Evolutionary conservation across 1,140 invertebrate species (phyloP).

Genomic region (Drepana arcuata): DNA sequence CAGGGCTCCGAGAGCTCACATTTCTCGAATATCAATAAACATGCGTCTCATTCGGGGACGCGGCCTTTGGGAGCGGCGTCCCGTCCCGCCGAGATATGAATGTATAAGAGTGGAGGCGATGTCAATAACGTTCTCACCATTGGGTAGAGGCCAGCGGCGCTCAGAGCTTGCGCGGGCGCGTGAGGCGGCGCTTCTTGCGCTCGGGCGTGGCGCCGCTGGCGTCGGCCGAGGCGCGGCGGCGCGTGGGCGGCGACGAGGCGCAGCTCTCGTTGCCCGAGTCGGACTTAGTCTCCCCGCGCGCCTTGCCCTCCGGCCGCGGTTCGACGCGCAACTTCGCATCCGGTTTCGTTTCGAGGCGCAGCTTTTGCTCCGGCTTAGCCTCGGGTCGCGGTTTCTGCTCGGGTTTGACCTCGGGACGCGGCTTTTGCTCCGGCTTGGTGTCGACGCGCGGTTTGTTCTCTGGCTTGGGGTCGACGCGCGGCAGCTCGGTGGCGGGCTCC

Average conservation of each 20-base stretch:
- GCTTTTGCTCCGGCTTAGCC: conserved; percentile 1
- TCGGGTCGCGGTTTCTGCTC: conserved; percentile 3
- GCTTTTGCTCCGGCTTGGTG: conserved; percentile 7
- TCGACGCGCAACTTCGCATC: conserved; percentile 1
- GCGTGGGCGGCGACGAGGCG: conserved; percentile 23
- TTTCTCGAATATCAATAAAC: too few relatives aligned
- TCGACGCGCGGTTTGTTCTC: conserved; percentile 14
- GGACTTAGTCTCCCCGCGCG: conserved; percentile 6
- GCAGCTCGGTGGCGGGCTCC: conserved; percentile 17
- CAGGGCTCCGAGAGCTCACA: too few relatives aligned
- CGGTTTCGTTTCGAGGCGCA: conserved; percentile 1
- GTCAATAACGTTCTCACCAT: too few relatives aligned
- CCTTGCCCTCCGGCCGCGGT: background rate
- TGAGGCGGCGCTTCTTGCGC: conserved; percentile 57
- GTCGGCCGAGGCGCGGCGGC: conserved; percentile 38
- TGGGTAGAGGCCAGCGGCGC: too few relatives aligned
- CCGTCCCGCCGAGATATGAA: too few relatives aligned
- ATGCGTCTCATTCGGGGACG: too few relatives aligned
- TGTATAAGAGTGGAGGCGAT: too few relatives aligned
- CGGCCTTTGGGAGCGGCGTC: too few relatives aligned
- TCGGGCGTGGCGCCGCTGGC: conserved; percentile 34
- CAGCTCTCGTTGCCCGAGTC: conserved; percentile 17
- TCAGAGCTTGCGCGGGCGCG: conserved; percentile 53
- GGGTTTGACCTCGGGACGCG: conserved; percentile 8
- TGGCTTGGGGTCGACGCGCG: conserved; percentile 5